phyloP scores from a whole-genome alignment of 1,140 invertebrate genomes.

The Papilio polytes region DNA sequence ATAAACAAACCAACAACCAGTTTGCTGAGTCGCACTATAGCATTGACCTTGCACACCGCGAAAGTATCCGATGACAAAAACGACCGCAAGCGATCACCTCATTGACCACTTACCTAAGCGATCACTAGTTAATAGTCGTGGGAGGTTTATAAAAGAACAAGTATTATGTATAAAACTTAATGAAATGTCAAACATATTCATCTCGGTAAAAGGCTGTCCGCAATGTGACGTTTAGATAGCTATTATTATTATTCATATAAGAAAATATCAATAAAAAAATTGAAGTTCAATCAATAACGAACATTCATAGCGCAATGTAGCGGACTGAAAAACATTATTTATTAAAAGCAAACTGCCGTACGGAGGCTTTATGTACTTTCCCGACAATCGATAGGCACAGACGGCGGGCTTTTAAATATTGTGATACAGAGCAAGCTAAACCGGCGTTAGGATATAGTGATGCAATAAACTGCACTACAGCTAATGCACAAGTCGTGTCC shows the following conservation, averaged over 20 bases:
- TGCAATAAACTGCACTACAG: neutral
- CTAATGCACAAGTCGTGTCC: conserved; percentile 1
- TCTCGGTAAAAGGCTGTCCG: neutral
- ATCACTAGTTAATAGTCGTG: neutral
- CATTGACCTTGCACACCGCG: neutral
- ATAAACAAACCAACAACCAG: neutral
- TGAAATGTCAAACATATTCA: neutral
- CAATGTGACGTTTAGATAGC: neutral
- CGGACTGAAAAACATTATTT: neutral
- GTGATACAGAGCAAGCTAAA: neutral
- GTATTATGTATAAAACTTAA: neutral
- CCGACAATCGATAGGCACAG: neutral
- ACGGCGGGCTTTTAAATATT: conserved; percentile 15
- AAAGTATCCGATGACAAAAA: neutral
- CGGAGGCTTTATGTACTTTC: neutral
- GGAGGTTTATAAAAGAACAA: neutral
- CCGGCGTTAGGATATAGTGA: neutral
- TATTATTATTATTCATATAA: neutral
- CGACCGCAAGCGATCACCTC: conserved; percentile 2
- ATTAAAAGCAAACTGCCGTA: neutral
- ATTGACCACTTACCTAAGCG: neutral
- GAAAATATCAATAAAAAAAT: neutral
- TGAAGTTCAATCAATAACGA: neutral
- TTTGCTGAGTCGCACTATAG: neutral
- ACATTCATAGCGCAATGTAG: neutral